Percentiles rank a stretch among this genome's conserved stretches.
Evolutionary conservation across 2,888 invertebrate species (phyloP).

Genomic region (Apotomis capreana): DNA sequence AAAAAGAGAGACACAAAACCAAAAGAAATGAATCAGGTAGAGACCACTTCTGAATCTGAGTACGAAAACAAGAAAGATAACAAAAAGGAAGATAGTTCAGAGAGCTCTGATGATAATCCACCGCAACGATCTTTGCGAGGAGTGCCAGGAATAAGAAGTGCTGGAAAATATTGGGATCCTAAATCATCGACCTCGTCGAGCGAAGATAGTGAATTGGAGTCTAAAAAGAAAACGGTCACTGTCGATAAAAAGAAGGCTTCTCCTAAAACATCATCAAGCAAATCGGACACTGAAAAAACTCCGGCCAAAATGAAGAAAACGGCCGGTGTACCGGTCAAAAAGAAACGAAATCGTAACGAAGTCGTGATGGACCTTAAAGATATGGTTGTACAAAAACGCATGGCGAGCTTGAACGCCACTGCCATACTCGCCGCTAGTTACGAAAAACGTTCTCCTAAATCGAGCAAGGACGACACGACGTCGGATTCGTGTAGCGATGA

Average conservation of each 20-base stretch:
- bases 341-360: conserved; percentile 84
- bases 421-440: conserved; percentile 96
- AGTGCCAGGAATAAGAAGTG: conserved; percentile 89
- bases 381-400: conserved; percentile 93
- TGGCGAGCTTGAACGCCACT: conserved; percentile 95
- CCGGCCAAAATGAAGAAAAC: conserved; percentile 77
- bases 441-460: conserved; percentile 87
- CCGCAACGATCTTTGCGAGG: conserved; percentile 85
- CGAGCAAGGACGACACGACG: conserved; percentile 83
- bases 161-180: conserved; percentile 93
- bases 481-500: conserved; percentile 83
- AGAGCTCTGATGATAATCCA: conserved; percentile 82
- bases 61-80: conserved; percentile 70
- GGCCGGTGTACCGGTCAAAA: conserved; percentile 74
- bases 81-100: conserved; percentile 73
- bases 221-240: conserved; percentile 63
- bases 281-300: conserved; percentile 80
- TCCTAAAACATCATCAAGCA: conserved; percentile 62
- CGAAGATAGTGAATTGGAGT: conserved; percentile 79
- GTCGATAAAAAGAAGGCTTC: conserved; percentile 74
- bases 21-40: conserved; percentile 72
- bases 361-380: conserved; percentile 92
- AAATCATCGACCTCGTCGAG: conserved; percentile 86
- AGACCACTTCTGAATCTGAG: conserved; percentile 78
- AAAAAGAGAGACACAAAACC: conserved; percentile 77